Base-by-base conservation (phyloP, 2,888 invertebrate species). In the Nomada goodeniana region DNA sequence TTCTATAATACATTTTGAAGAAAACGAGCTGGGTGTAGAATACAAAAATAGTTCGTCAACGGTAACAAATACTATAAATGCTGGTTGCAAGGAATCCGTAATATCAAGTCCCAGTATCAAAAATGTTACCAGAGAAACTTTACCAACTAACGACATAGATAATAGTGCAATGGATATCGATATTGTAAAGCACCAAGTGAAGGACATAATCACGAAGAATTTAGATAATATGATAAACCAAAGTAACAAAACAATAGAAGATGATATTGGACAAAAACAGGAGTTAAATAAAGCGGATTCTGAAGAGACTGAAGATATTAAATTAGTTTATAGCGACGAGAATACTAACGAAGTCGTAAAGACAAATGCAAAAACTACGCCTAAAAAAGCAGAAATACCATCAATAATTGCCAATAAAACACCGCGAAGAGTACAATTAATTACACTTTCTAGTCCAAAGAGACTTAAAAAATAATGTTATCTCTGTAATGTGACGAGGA, bases 391-490 rank as follows among this genome's bases (percentile, higher is more conserved):
- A 44, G 87, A 91, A 29, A 44, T 86, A 26, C 79, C 89, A 26
- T 59, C 80, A 36, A 68, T 83, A n/a, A 67, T 89, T 20, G 50
- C 86, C 9, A 94, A 94, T 0, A 96, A 95, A 92, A 95, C 95
- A 0, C 96, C 96, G 0, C 93, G 97, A 23, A 94, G 97, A 83
- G 96, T 97, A 5, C 95, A 95, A 83, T 95, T 97, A 75, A 97
- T 97, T 36, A 97, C 97, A 1, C 93, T 97, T 53, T 97, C 97
- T 3, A 97, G 97, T 90, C 97, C 97, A 63, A 97, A 97, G 92
- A 96, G 95, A 80, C 95, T 95, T 89, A 97, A 96, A 91, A 96
- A 95, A 78, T 67, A 63, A 47, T 7, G 11, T n/a, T 52, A 44
- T 9, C 0, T 10, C 1, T 4, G 4, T 11, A 20, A 36, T 60